Base-by-base conservation (phyloP, 1,140 invertebrate species). In the Brachionus paranguensis region DNA sequence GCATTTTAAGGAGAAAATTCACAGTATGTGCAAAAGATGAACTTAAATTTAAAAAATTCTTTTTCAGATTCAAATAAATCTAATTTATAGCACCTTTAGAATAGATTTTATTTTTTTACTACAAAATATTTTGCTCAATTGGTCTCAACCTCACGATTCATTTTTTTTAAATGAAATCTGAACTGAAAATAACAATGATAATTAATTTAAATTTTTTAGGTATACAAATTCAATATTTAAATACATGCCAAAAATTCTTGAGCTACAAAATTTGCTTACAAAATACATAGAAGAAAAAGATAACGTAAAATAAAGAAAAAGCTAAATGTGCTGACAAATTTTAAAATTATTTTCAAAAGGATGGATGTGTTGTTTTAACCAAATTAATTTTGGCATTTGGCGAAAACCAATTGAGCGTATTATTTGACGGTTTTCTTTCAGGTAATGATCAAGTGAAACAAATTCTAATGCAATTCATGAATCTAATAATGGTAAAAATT, bases 251-350 rank as follows among this genome's bases (percentile, higher is more conserved):
- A 81, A 64, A 45, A 68, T 81, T 24, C 53, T 81, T 14, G 78
- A 81, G 14, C 53, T 81, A 14, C 37, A 64, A 45, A 68, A 60
- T 47, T 43, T 81, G 20, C 17, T 81, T 10, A 81, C 37, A 24
- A 81, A 81, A 81, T 81, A 20, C 20, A 81, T 81, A 24, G 64
- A 81, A 60, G 53, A 81, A 45, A 60, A 68, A 43, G 78, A 81
- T 27, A 81, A 81, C 43, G 68, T 72, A 72, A 24, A 72, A 29
- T 17, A 33, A 33, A 33, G 11, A 33, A 14, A 12, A 65, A 29
- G 27, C 24, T 27, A 17, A 14, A 65, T 24, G 27, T 7, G 3
- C 20, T 24, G 7, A 29, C 27, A 24, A 27, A 27, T 65, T 65
- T 37, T 37, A 7, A 27, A 27, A 3, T 33, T 33, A n/a, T 14